phyloP scores from a whole-genome alignment of 2,797 vertebrate species.

The Naso thynnoides region DNA sequence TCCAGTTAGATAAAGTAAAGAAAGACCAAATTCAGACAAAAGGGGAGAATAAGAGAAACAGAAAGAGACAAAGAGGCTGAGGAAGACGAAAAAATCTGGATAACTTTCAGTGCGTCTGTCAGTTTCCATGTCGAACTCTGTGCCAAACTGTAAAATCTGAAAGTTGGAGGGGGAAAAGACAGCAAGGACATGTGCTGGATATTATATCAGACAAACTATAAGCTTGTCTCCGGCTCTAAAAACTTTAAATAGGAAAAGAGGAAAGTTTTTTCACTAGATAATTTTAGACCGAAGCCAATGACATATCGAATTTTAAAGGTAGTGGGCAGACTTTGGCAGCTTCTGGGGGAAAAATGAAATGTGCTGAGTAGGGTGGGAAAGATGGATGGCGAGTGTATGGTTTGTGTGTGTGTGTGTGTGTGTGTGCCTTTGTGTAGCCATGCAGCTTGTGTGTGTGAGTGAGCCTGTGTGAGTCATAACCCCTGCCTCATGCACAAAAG shows the following conservation, averaged over 20 bases:
- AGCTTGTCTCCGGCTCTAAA: constrained; percentile 45
- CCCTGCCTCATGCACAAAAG: constrained; percentile 69
- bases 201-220: constrained; percentile 65
- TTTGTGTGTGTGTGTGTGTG: constrained; percentile 28
- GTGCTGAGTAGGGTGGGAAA: constrained; percentile 70
- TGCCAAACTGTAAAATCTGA: constrained; percentile 65
- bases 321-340: constrained; percentile 69
- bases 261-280: constrained; percentile 59
- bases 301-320: constrained; percentile 71
- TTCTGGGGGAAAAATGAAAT: constrained; percentile 66
- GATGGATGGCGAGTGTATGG: constrained; percentile 61
- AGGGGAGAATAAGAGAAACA: background rate
- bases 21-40: background rate
- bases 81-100: constrained; percentile 27
- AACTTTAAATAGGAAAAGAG: constrained; percentile 48
- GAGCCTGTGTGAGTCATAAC: constrained; percentile 73
- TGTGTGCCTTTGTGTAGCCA: constrained; percentile 17
- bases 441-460: constrained; percentile 10
- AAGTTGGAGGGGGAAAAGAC: constrained; percentile 48
- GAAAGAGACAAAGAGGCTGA: constrained; percentile 1
- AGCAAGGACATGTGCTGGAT: constrained; percentile 61
- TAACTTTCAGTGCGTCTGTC: constrained; percentile 40
- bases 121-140: constrained; percentile 50
- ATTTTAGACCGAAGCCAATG: constrained; percentile 57
- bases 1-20: background rate